Evolutionary conservation across 1,140 invertebrate species (phyloP).

Genomic region (Agraylea sexmaculata): DNA sequence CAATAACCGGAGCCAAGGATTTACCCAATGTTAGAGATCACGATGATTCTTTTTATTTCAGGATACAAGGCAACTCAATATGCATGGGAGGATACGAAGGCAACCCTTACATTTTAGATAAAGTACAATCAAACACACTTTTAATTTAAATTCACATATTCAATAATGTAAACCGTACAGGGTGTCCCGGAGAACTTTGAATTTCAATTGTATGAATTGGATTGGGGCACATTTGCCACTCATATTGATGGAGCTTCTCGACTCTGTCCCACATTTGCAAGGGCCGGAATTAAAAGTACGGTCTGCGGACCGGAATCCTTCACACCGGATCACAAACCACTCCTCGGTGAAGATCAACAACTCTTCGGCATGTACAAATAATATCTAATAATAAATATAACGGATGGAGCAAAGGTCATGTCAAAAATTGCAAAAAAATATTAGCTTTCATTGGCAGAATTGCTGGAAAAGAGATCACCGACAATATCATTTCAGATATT

Average conservation of each 20-base stretch:
- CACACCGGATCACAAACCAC: slow-evolving; percentile 79
- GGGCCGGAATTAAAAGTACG: slow-evolving; percentile 70
- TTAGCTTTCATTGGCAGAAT: no score
- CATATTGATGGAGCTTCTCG: slow-evolving; percentile 62
- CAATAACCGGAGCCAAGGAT: slow-evolving; percentile 56
- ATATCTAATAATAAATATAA: slow-evolving; percentile 20
- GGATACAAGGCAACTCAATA: slow-evolving; percentile 70
- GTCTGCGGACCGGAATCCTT: slow-evolving; percentile 80
- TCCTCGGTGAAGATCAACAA: slow-evolving; percentile 59
- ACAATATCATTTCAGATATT: no score
- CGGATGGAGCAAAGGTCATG: no score
- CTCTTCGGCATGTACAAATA: slow-evolving; percentile 33
- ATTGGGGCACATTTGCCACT: slow-evolving; percentile 70
- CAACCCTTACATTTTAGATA: slow-evolving; percentile 68
- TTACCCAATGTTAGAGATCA: slow-evolving; percentile 76
- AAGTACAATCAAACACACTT: slow-evolving; percentile 36
- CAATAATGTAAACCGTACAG: slow-evolving; percentile 8
- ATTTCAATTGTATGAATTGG: slow-evolving; percentile 74
- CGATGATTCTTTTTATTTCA: slow-evolving; percentile 71
- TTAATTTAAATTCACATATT: slow-evolving; percentile 1
- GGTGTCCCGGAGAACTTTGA: slow-evolving; percentile 58
- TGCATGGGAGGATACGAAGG: slow-evolving; percentile 78
- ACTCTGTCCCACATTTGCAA: slow-evolving; percentile 58
- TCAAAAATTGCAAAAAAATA: no score
- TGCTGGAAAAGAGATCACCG: no score